Conservation (phyloP, 2,888 invertebrate genomes). For the Drosophila mulleri region DNA sequence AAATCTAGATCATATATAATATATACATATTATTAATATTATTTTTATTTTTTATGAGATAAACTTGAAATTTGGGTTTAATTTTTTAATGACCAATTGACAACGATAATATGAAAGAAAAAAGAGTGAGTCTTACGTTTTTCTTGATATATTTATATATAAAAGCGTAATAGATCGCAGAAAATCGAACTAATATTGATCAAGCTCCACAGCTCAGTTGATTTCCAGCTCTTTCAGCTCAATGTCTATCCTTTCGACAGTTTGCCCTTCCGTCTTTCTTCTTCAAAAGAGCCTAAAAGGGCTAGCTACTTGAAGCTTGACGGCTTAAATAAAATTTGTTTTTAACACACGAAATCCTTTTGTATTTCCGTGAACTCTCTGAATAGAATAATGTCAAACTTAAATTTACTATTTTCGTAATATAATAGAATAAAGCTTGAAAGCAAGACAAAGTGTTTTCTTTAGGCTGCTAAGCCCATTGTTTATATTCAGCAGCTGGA, state of each 20-base stretch:
- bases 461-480: background rate
- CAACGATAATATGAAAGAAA: no score
- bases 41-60: no score
- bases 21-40: no score
- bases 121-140: no score
- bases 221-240: background rate
- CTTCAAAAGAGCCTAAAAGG: background rate
- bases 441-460: background rate
- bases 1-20: no score
- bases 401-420: background rate
- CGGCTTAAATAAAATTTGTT: background rate
- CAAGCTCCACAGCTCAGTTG: background rate
- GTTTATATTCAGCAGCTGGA: background rate
- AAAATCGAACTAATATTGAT: background rate
- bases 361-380: background rate
- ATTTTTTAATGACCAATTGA: no score
- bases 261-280: background rate
- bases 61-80: no score
- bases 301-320: background rate
- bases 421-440: background rate
- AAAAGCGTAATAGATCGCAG: no score
- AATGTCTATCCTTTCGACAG: background rate
- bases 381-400: background rate
- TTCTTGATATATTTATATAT: no score
- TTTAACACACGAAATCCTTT: background rate